Conservation (phyloP, 2,797 vertebrate species). For the Vipera latastei region DNA sequence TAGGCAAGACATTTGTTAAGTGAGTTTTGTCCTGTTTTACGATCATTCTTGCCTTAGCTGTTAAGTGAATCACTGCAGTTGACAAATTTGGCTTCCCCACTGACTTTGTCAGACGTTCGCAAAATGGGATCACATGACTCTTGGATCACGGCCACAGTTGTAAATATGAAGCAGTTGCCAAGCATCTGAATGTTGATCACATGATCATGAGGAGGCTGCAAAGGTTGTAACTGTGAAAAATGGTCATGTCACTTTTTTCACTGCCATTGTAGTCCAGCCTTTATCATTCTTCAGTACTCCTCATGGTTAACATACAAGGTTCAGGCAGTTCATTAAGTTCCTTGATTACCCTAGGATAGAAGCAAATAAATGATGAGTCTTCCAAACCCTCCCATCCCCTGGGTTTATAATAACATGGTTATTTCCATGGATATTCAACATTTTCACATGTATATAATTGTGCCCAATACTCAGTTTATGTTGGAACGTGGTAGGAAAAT, state of each 20-base stretch:
- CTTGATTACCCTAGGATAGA: background rate
- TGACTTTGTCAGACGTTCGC: too few species aligned
- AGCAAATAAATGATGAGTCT: background rate
- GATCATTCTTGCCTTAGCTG: too few species aligned
- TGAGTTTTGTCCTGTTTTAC: too few species aligned
- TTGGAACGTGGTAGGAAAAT: background rate
- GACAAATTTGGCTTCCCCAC: too few species aligned
- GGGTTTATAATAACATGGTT: background rate
- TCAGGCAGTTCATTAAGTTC: background rate
- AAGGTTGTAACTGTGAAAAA: background rate
- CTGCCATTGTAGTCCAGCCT: background rate
- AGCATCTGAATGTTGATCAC: background rate
- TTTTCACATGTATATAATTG: background rate
- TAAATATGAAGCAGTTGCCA: background rate
- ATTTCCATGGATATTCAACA: background rate
- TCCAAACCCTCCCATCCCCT: background rate
- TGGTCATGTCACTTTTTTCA: background rate
- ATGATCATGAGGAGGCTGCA: background rate
- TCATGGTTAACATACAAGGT: background rate
- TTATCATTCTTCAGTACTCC: background rate
- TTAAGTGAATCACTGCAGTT: too few species aligned
- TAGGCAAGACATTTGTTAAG: too few species aligned
- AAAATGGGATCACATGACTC: too few species aligned
- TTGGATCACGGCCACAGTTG: background rate
- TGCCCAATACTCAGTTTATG: background rate